A percentile compares a stretch with the other conserved stretches of the same genome.
These are phyloP conservation scores for Pseudomyrmex concolor DNA, from an alignment of 1,140 invertebrate genomes.

Conservation along the genomic window DNA sequence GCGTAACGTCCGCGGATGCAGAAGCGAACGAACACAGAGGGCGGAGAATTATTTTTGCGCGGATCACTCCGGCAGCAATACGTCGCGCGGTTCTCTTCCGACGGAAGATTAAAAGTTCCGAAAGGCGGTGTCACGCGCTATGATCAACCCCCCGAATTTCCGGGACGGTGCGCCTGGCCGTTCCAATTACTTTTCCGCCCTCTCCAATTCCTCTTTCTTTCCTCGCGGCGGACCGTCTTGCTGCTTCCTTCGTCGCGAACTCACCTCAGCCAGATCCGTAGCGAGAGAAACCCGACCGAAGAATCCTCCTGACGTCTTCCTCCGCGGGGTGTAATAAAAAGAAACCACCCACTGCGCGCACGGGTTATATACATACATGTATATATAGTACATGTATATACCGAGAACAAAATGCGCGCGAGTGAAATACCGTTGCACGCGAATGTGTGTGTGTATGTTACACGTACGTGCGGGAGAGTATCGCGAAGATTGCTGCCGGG, in stretches of 20 bases:
- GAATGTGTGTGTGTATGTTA: background rate
- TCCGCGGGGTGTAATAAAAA: slow-evolving; percentile 67
- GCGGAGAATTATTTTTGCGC: slow-evolving; percentile 42
- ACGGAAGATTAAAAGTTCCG: slow-evolving; percentile 56
- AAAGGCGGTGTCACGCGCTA: slow-evolving; percentile 40
- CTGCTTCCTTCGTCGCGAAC: slow-evolving; percentile 18
- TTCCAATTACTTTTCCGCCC: slow-evolving; percentile 26
- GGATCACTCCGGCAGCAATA: slow-evolving; percentile 40
- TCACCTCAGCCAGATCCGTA: slow-evolving; percentile 38
- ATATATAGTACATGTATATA: too few relatives aligned
- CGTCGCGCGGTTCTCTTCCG: slow-evolving; percentile 18
- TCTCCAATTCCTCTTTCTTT: background rate
- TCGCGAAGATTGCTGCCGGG: slow-evolving; percentile 49
- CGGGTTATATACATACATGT: background rate
- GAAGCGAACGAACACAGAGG: slow-evolving; percentile 12
- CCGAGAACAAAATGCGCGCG: background rate
- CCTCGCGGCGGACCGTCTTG: slow-evolving; percentile 2
- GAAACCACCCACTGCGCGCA: slow-evolving; percentile 65
- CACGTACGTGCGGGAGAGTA: slow-evolving; percentile 15
- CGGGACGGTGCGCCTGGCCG: slow-evolving; percentile 47
- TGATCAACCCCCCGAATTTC: slow-evolving; percentile 52
- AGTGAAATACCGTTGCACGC: slow-evolving; percentile 1
- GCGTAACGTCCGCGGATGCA: slow-evolving; percentile 15
- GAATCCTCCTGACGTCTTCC: slow-evolving; percentile 64
- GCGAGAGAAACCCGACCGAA: slow-evolving; percentile 51